phyloP scores from a whole-genome alignment of 2,797 vertebrate species.

The Diglossa cyanea region DNA sequence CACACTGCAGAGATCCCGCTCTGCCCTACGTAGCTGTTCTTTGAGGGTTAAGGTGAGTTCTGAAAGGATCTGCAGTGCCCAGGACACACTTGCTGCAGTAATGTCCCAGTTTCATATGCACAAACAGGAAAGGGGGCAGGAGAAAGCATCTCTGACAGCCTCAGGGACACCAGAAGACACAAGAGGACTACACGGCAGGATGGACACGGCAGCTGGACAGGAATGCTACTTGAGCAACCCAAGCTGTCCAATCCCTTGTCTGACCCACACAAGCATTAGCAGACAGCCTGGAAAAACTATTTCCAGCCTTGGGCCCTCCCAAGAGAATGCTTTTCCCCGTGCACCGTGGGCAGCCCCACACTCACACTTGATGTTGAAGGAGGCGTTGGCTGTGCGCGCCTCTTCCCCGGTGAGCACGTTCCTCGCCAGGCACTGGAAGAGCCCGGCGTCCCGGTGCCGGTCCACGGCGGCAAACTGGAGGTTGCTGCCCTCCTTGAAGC shows the following conservation, averaged over 20 bases:
- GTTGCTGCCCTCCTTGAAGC: conserved; percentile 89
- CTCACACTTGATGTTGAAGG: conserved; percentile 99
- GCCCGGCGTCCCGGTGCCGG: conserved; percentile 83
- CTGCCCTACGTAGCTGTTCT: neutral
- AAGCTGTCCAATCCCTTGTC: accelerated
- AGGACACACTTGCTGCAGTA: neutral
- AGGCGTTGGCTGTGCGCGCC: conserved; percentile 82
- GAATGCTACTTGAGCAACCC: neutral
- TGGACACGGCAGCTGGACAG: neutral
- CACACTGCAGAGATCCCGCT: neutral
- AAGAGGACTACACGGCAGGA: neutral
- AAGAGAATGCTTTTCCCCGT: accelerated
- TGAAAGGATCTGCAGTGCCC: neutral
- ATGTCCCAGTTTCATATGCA: accelerated
- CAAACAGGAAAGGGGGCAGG: accelerated
- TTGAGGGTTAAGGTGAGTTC: neutral
- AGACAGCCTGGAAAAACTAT: neutral
- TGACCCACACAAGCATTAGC: neutral
- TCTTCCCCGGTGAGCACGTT: conserved; percentile 75
- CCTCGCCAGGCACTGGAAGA: conserved; percentile 85
- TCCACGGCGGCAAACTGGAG: conserved; percentile 90
- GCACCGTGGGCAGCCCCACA: neutral
- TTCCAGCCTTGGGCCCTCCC: neutral
- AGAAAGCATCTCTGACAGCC: neutral
- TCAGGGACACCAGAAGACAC: neutral